Evolutionary conservation across 2,113 vertebrate genomes (phyloP).

Genomic region (Ailuropoda melanoleuca): DNA sequence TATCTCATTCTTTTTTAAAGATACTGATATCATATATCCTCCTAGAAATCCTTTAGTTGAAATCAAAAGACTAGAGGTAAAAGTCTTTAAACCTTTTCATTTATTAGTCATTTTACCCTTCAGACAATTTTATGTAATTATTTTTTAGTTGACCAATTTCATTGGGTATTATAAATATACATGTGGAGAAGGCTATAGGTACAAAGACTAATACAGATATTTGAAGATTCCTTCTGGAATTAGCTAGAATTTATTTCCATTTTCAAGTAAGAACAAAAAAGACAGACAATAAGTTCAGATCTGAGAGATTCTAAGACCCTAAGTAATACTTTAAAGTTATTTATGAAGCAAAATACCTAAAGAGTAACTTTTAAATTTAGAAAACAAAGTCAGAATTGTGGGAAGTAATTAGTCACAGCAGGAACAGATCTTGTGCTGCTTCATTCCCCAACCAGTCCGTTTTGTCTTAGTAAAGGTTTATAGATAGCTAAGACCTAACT

Average conservation of each 20-base stretch:
- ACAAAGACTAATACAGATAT: neutral
- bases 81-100: constrained; percentile 8
- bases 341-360: constrained; percentile 5
- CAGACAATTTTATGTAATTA: neutral
- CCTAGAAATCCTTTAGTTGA: neutral
- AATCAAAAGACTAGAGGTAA: neutral
- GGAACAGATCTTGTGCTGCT: neutral
- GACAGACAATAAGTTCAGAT: neutral
- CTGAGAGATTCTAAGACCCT: neutral
- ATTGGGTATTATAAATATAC: neutral
- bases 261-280: constrained; percentile 27
- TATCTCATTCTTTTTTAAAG: constrained; percentile 24
- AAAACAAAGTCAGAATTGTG: constrained; percentile 46
- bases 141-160: constrained; percentile 14
- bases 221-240: neutral
- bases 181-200: neutral
- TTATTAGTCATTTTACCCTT: constrained; percentile 36
- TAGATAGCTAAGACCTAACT: neutral
- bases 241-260: constrained; percentile 26
- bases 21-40: neutral
- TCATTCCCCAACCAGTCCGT: neutral
- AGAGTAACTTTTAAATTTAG: constrained; percentile 16
- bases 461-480: constrained; percentile 35
- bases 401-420: neutral
- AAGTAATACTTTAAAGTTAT: constrained; percentile 12